These are phyloP conservation scores for Drosophila eohydei DNA, from an alignment of 2,888 invertebrate genomes.

Conservation along the genomic window DNA sequence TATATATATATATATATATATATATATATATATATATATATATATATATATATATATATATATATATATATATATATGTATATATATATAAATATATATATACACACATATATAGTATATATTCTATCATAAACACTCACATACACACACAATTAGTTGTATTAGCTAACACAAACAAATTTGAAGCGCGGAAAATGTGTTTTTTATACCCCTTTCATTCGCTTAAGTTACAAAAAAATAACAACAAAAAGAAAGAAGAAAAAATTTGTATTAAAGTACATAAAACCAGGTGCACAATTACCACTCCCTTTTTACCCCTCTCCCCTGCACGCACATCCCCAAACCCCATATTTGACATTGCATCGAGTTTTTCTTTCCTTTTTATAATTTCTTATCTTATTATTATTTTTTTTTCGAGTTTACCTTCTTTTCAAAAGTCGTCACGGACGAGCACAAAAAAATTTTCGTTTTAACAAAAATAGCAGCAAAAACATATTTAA, in stretches of 20 bases:
- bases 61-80: slow-evolving; percentile 11
- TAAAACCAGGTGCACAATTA: slow-evolving; percentile 25
- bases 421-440: neutral
- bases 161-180: slow-evolving; percentile 42
- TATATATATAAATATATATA: slow-evolving; percentile 10
- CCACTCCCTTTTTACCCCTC: neutral
- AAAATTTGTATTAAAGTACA: neutral
- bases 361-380: neutral
- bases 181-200: slow-evolving; percentile 13
- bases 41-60: neutral
- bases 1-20: neutral
- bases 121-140: slow-evolving; percentile 14
- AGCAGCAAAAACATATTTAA: neutral
- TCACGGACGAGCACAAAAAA: slow-evolving; percentile 28
- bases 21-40: neutral
- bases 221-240: slow-evolving; percentile 9
- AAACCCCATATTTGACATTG: neutral
- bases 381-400: neutral
- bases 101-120: slow-evolving; percentile 20
- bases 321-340: neutral
- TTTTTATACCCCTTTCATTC: slow-evolving; percentile 5
- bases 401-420: neutral
- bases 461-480: neutral
- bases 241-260: neutral
- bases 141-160: slow-evolving; percentile 28